Conservation (phyloP, 2,113 vertebrate species). For the Oryzias woworae region DNA sequence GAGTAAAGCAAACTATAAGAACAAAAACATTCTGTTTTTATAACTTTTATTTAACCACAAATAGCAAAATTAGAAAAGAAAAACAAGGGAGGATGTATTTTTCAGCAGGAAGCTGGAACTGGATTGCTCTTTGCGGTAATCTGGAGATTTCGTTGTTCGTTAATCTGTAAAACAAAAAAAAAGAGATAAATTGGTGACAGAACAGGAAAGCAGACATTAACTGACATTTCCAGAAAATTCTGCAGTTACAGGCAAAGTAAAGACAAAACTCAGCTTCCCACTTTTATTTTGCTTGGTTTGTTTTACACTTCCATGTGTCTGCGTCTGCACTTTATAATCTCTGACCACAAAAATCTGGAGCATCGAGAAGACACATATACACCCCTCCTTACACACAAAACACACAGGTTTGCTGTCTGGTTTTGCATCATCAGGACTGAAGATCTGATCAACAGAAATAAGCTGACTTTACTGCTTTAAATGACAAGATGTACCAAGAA, state of each 20-base stretch:
- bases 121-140: too few relatives aligned
- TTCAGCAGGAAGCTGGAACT: too few relatives aligned
- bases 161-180: not conserved
- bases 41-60: not conserved
- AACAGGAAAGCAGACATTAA: not conserved
- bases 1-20: not conserved
- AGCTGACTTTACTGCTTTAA: conserved; percentile 18
- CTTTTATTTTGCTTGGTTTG: not conserved
- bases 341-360: conserved; percentile 56
- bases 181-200: conserved; percentile 16
- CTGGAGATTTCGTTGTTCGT: not conserved
- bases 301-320: conserved; percentile 43
- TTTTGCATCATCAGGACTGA: conserved; percentile 50
- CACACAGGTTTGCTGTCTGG: conserved; percentile 40
- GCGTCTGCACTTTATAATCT: conserved; percentile 45
- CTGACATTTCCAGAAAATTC: not conserved
- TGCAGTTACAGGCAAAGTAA: conserved; percentile 16
- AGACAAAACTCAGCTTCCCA: not conserved
- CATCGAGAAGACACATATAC: conserved; percentile 42
- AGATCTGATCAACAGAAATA: conserved; percentile 7
- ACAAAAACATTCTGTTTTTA: not conserved
- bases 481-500: conserved; percentile 1
- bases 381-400: conserved; percentile 23
- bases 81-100: too few relatives aligned
- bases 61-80: not conserved